These are phyloP conservation scores for Parascotia fuliginaria DNA, from an alignment of 2,888 invertebrate genomes.

Conservation along the genomic window DNA sequence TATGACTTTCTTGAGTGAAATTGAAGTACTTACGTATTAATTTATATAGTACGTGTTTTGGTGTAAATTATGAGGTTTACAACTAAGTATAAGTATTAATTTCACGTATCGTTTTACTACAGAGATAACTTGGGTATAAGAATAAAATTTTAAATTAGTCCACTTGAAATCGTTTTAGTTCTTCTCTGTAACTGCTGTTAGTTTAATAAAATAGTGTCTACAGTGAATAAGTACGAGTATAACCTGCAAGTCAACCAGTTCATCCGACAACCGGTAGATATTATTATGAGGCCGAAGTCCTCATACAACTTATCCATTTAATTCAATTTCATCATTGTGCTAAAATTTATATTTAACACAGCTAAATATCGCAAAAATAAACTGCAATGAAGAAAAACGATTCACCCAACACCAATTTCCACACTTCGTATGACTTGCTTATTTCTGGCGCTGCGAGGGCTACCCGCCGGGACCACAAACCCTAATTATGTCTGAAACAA, in stretches of 20 bases:
- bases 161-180: no score
- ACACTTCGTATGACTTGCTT: constrained; percentile 68
- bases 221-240: no score
- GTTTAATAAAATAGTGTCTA: no score
- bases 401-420: constrained; percentile 1
- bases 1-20: constrained; percentile 49
- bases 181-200: no score
- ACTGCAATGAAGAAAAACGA: not conserved
- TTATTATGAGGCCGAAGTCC: no score
- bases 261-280: no score
- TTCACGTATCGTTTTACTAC: no score
- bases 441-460: constrained; percentile 44
- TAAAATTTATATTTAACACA: not conserved
- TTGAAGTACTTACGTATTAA: constrained; percentile 27
- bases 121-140: no score
- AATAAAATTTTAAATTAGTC: no score
- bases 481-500: constrained; percentile 84
- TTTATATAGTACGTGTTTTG: constrained; percentile 2
- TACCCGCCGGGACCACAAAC: constrained; percentile 79
- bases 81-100: no score
- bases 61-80: no score
- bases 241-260: no score
- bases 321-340: not conserved
- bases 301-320: not conserved
- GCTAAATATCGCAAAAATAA: not conserved